phyloP scores from a whole-genome alignment of 1,140 invertebrate genomes.

The Drosophila fuyamai region DNA sequence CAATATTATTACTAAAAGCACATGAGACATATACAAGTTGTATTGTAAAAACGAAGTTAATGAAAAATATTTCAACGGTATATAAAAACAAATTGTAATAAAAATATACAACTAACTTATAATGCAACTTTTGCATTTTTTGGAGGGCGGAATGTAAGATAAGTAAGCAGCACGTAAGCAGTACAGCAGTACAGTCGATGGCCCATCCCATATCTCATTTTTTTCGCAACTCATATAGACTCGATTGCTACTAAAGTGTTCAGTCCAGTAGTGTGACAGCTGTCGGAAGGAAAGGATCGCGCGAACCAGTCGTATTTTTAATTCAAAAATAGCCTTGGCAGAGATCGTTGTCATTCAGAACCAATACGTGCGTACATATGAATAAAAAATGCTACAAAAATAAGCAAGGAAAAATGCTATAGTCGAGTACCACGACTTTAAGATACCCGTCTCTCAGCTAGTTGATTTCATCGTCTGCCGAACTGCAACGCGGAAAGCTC shows the following conservation, averaged over 20 bases:
- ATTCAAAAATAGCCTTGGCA: not conserved
- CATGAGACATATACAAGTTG: conserved; percentile 54
- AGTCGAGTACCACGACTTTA: too few species aligned
- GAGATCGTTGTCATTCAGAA: not conserved
- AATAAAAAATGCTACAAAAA: not conserved
- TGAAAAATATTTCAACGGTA: conserved; percentile 49
- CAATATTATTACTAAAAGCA: conserved; percentile 25
- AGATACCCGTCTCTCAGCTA: too few species aligned
- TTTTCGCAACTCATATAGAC: too few species aligned
- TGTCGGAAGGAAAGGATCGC: conserved; percentile 14
- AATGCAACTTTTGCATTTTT: not conserved
- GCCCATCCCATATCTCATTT: too few species aligned
- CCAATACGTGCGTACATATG: not conserved
- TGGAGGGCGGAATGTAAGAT: too few species aligned
- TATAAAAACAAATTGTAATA: conserved; percentile 47
- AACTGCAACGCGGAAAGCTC: too few species aligned
- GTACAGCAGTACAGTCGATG: too few species aligned
- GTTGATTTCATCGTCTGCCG: too few species aligned
- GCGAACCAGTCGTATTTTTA: not conserved
- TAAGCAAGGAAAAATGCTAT: not conserved
- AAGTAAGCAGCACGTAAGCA: too few species aligned
- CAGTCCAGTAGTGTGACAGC: not conserved
- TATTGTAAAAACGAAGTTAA: conserved; percentile 60
- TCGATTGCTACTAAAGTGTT: too few species aligned
- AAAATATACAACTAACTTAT: not conserved